A percentile compares a stretch with the other conserved stretches of the same genome.
phyloP scores from a whole-genome alignment of 2,888 invertebrate species.

The Chymomyza amoena region DNA sequence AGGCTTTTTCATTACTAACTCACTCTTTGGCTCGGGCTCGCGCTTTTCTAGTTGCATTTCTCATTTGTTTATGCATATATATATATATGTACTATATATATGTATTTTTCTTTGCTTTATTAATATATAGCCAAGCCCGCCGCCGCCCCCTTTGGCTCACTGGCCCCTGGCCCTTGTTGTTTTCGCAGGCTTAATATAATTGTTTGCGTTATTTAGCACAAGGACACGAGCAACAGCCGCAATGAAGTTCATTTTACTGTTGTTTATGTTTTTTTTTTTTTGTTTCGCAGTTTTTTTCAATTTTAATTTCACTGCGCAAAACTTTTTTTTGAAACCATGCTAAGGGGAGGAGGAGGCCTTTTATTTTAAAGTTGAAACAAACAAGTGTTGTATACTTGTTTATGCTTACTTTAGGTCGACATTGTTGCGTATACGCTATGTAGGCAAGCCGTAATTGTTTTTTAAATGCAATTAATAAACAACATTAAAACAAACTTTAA shows the following conservation, averaged over 20 bases:
- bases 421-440: background rate
- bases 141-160: background rate
- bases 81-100: too few relatives aligned
- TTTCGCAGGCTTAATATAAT: constrained; percentile 45
- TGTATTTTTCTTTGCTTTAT: background rate
- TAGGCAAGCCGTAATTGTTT: constrained; percentile 40
- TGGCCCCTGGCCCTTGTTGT: background rate
- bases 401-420: background rate
- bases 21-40: constrained; percentile 9
- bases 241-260: constrained; percentile 29
- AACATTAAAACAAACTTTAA: constrained; percentile 26
- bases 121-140: background rate
- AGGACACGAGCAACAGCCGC: constrained; percentile 39
- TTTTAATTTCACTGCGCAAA: constrained; percentile 1
- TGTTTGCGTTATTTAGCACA: constrained; percentile 56
- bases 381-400: background rate
- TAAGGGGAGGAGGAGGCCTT: background rate
- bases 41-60: constrained; percentile 25
- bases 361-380: constrained; percentile 13
- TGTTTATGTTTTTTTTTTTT: background rate
- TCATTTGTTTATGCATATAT: background rate
- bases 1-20: constrained; percentile 66
- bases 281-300: background rate
- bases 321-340: constrained; percentile 10
- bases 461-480: constrained; percentile 41